Evolutionary conservation across 2,888 invertebrate genomes (phyloP).

Genomic region (Leptogaster cylindrica): DNA sequence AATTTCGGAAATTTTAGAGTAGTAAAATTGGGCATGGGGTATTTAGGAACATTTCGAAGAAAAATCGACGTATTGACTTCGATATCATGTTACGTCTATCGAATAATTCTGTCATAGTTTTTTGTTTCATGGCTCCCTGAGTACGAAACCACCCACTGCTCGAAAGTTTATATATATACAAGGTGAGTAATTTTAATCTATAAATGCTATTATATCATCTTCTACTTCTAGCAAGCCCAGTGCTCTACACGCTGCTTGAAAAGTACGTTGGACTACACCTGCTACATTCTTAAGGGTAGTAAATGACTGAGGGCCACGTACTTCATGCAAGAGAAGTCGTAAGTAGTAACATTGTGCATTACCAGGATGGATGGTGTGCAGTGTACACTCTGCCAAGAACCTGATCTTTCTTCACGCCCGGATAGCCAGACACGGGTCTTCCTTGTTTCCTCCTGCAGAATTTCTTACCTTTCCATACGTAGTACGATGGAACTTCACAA

Average conservation of each 20-base stretch:
- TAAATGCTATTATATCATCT: no score
- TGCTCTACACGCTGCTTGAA: background rate
- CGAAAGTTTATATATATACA: no score
- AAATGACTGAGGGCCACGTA: background rate
- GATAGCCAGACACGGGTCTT: background rate
- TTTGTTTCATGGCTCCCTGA: no score
- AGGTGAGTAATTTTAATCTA: background rate
- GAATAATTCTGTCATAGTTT: no score
- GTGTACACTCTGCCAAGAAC: slow-evolving; percentile 3
- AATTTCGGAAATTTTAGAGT: no score
- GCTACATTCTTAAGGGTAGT: background rate
- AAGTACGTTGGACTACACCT: background rate
- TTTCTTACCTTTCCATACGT: background rate
- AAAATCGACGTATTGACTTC: no score
- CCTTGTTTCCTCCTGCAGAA: background rate
- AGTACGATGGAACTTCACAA: background rate
- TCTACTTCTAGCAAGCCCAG: background rate
- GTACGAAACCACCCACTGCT: background rate
- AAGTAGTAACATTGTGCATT: background rate
- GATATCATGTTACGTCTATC: no score
- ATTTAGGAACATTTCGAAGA: no score
- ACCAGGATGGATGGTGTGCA: background rate
- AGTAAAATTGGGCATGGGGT: no score
- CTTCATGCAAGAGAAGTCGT: background rate
- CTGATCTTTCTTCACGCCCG: slow-evolving; percentile 2